Conservation (phyloP, 2,113 vertebrate species). For the Poeciliopsis prolifica region DNA sequence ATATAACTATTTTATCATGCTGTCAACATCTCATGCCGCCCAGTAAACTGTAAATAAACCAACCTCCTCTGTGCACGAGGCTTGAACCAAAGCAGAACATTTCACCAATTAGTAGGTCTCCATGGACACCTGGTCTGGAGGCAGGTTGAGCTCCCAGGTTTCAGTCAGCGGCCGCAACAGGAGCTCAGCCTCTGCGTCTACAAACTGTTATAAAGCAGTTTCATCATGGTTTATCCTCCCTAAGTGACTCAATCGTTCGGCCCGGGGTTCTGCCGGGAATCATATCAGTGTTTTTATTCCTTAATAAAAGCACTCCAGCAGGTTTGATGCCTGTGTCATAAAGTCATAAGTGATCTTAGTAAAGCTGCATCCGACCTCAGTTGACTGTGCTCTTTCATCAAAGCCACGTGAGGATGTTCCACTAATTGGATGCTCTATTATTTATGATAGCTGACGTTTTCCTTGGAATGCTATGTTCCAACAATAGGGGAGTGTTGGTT, state of each 20-base stretch:
- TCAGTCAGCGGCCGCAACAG: not conserved
- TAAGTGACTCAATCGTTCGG: not conserved
- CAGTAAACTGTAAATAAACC: not conserved
- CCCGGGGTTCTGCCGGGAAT: not conserved
- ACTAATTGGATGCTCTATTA: constrained; percentile 73
- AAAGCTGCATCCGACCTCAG: constrained; percentile 1
- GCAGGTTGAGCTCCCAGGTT: not conserved
- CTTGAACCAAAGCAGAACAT: not conserved
- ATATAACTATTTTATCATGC: not conserved
- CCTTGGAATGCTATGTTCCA: constrained; percentile 60
- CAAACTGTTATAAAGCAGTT: not conserved
- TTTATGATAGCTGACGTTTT: constrained; percentile 61
- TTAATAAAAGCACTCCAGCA: not conserved
- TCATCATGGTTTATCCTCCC: not conserved
- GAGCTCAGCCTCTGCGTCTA: not conserved
- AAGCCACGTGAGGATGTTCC: constrained; percentile 56
- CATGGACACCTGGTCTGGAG: not conserved
- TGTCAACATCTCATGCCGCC: not conserved
- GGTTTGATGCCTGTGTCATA: constrained; percentile 4
- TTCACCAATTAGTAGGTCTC: not conserved
- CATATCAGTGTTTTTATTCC: not conserved
- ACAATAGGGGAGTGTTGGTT: constrained; percentile 48
- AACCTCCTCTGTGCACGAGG: not conserved
- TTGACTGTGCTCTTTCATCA: constrained; percentile 48
- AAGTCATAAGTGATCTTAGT: constrained; percentile 8